Evolutionary conservation across 2,888 invertebrate species (phyloP).

Genomic region (Drosophila engyochracea): DNA sequence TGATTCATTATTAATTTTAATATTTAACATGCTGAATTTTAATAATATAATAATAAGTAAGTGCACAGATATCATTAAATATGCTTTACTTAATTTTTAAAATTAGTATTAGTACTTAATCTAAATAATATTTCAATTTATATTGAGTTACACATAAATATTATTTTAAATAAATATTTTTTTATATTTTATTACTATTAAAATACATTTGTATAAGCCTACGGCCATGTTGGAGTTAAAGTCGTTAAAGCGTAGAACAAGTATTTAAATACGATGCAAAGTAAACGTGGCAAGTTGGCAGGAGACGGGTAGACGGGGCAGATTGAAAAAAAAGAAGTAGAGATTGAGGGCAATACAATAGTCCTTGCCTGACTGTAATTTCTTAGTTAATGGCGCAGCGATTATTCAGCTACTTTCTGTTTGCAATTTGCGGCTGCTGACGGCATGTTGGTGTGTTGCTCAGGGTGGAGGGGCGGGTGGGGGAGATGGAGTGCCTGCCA

Average conservation of each 20-base stretch:
- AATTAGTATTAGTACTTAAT: background rate
- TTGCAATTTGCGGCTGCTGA: conserved; percentile 52
- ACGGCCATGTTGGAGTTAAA: background rate
- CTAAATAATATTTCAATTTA: too few relatives aligned
- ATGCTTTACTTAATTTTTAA: accelerated
- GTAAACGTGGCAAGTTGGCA: background rate
- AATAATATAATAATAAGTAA: too few relatives aligned
- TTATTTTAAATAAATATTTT: too few relatives aligned
- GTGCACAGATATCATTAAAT: background rate
- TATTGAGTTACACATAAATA: too few relatives aligned
- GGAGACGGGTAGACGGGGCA: background rate
- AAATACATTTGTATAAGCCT: background rate
- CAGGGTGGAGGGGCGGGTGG: accelerated
- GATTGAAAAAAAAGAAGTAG: background rate
- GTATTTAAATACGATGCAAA: background rate
- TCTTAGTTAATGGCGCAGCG: conserved; percentile 54
- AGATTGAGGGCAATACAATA: conserved; percentile 19
- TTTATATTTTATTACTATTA: background rate
- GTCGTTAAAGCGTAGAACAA: background rate
- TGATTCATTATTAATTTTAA: background rate
- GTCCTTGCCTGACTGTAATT: conserved; percentile 59
- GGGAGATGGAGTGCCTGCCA: conserved; percentile 22
- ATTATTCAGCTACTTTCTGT: conserved; percentile 65
- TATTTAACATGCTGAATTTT: background rate
- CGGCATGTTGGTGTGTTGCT: conserved; percentile 16